Evolutionary conservation across 2,888 invertebrate genomes (phyloP).

Genomic region (Hetaerina titia): DNA sequence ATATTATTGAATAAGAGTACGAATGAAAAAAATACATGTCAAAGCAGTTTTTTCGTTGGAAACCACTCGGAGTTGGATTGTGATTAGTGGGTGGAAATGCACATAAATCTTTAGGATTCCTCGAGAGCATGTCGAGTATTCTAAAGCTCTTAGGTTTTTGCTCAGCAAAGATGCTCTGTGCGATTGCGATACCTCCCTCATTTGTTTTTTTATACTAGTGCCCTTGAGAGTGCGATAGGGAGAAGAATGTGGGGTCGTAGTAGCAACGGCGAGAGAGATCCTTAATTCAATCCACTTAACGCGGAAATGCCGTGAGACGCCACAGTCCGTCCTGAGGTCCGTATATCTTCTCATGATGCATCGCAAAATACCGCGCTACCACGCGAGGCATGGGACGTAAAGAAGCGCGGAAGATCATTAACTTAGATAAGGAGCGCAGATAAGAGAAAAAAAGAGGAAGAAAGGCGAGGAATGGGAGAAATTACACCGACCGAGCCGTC

Average conservation of each 20-base stretch:
- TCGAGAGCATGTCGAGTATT: slow-evolving; percentile 7
- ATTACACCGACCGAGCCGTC: not conserved
- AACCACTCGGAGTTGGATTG: no score
- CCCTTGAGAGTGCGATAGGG: not conserved
- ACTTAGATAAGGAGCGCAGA: not conserved
- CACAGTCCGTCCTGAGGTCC: slow-evolving; percentile 14
- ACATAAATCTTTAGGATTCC: not conserved
- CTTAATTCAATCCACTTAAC: slow-evolving; percentile 58
- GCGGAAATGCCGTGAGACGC: slow-evolving; percentile 33
- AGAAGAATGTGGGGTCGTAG: not conserved
- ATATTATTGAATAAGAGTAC: no score
- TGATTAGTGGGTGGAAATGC: not conserved
- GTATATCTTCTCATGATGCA: slow-evolving; percentile 55
- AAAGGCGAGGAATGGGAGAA: not conserved
- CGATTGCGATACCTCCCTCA: not conserved
- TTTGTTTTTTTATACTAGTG: not conserved
- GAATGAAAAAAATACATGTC: no score
- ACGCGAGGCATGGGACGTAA: not conserved
- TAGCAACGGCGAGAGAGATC: not conserved
- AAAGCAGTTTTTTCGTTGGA: no score
- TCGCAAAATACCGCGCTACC: slow-evolving; percentile 14
- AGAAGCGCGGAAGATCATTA: not conserved
- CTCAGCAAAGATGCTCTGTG: not conserved
- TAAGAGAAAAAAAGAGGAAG: not conserved
- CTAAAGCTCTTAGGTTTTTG: not conserved